Evolutionary conservation across 2,113 vertebrate genomes (phyloP).

Genomic region (Numenius arquata): DNA sequence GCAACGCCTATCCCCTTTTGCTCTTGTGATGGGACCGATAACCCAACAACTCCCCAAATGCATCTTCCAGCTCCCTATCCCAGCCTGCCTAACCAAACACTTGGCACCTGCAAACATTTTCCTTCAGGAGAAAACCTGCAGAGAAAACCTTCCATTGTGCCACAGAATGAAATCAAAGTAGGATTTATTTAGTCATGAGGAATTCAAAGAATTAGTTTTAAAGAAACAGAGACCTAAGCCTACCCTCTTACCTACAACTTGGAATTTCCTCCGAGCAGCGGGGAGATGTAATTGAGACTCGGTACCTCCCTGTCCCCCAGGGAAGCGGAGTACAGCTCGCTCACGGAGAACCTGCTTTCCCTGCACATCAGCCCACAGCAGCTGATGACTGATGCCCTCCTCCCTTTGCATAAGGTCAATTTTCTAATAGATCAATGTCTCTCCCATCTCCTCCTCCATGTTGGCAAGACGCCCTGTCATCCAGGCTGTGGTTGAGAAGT

Average conservation of each 20-base stretch:
- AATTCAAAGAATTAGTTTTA: constrained; percentile 28
- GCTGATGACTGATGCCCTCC: neutral
- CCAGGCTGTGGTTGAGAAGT: neutral
- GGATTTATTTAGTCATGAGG: neutral
- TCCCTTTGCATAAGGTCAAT: neutral
- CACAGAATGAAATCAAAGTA: constrained; percentile 14
- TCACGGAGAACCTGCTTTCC: neutral
- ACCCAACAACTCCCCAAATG: neutral
- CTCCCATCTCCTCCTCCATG: neutral
- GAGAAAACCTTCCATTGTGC: constrained; percentile 1
- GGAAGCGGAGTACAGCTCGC: neutral
- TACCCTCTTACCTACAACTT: neutral
- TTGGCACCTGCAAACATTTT: constrained; percentile 19
- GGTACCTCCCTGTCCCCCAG: neutral
- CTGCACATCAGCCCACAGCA: neutral
- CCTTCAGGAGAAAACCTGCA: neutral
- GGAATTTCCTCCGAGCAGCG: neutral
- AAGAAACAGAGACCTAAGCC: neutral
- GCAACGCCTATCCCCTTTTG: neutral
- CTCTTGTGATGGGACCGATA: neutral
- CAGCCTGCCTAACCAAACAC: neutral
- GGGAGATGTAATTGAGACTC: neutral
- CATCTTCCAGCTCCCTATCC: neutral
- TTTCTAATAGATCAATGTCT: neutral
- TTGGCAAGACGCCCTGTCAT: neutral